Evolutionary conservation across 92 coral and sea anemone species (phyloP).

Genomic region (Pocillopora grandis): DNA sequence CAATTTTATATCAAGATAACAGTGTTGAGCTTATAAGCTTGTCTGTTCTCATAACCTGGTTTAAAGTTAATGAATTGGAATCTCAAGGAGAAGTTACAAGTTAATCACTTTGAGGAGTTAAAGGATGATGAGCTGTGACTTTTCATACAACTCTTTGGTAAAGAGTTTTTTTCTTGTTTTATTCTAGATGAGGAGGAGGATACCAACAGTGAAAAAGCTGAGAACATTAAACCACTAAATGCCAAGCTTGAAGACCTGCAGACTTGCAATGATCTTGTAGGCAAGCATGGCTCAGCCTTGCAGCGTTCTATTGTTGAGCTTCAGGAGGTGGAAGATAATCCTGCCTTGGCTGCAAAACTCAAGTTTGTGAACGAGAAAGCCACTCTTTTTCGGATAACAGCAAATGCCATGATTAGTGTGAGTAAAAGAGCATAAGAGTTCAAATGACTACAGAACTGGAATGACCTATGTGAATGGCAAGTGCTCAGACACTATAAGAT

Average conservation of each 20-base stretch:
- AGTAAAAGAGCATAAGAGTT: constrained; percentile 32
- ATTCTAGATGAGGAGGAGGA: constrained; percentile 93
- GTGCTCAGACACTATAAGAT: no score
- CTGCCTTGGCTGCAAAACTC: constrained; percentile 66
- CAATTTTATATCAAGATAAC: no score
- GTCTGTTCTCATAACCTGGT: no score
- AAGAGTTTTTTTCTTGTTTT: constrained; percentile 8
- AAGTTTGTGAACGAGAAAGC: constrained; percentile 97
- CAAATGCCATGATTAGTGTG: constrained; percentile 99
- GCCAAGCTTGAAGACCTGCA: constrained; percentile 93
- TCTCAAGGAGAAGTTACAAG: no score
- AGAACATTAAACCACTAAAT: constrained; percentile 84
- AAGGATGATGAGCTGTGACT: not conserved
- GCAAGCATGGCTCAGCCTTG: constrained; percentile 95
- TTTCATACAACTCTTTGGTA: not conserved
- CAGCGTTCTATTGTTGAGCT: constrained; percentile 93
- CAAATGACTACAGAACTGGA: not conserved
- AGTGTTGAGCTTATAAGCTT: no score
- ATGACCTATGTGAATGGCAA: no score
- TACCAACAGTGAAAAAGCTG: constrained; percentile 66
- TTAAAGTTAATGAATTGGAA: no score
- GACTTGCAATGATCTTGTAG: constrained; percentile 97
- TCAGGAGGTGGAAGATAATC: constrained; percentile 86
- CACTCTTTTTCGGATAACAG: constrained; percentile 94
- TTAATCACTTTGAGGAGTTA: no score